phyloP scores from a whole-genome alignment of 2,888 invertebrate species.

The Brachycybe producta region DNA sequence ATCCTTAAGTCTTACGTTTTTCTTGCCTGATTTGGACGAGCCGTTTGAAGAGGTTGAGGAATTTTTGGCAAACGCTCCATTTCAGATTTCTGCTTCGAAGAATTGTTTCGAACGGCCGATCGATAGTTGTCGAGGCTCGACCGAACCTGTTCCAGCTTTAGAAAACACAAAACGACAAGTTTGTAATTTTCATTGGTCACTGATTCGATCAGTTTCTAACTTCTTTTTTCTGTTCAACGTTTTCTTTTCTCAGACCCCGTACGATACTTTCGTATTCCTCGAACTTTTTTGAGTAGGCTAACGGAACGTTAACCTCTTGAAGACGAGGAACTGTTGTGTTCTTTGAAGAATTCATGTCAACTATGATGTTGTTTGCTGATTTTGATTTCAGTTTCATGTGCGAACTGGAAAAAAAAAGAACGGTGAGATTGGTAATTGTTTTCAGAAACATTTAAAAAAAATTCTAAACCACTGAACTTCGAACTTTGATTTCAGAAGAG shows the following conservation, averaged over 20 bases:
- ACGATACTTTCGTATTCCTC: conserved; percentile 18
- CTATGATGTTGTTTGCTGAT: not conserved
- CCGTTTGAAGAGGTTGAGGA: not conserved
- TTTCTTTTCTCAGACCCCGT: conserved; percentile 12
- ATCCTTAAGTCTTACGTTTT: conserved; percentile 12
- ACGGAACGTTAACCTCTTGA: too few species aligned
- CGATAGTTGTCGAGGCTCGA: conserved; percentile 8
- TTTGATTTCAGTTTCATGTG: conserved; percentile 6
- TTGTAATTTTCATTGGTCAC: too few species aligned
- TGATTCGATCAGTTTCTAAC: not conserved
- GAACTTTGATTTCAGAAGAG: too few species aligned
- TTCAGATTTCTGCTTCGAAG: not conserved
- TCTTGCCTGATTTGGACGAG: conserved; percentile 8
- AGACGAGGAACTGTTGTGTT: not conserved
- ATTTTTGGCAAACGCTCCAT: not conserved
- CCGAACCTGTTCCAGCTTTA: conserved; percentile 4
- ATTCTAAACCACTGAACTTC: too few species aligned
- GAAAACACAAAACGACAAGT: too few species aligned
- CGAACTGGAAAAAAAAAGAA: conserved; percentile 6
- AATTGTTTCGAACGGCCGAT: not conserved
- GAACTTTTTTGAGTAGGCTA: conserved; percentile 3
- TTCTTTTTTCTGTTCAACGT: conserved; percentile 17
- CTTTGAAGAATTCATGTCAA: not conserved
- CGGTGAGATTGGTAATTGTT: too few species aligned
- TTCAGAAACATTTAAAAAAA: too few species aligned